Conservation (phyloP, 2,888 invertebrate species). For the Selenia dentaria region DNA sequence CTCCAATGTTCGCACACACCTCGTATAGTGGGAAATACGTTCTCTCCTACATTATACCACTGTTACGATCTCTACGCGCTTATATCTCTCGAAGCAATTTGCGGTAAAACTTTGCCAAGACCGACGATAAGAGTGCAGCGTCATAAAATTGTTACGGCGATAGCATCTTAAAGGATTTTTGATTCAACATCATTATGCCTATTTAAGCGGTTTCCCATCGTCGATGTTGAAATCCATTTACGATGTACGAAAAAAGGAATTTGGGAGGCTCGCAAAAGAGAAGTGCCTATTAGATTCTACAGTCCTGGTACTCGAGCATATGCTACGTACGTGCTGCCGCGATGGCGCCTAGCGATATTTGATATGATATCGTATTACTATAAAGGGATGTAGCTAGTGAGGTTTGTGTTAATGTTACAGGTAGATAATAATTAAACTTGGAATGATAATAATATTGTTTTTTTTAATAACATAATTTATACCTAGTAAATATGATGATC, state of each 20-base stretch:
- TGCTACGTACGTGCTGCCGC: slow-evolving; percentile 49
- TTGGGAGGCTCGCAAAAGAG: slow-evolving; percentile 50
- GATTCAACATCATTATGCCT: slow-evolving; percentile 49
- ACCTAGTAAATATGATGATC: no score
- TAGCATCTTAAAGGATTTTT: slow-evolving; percentile 54
- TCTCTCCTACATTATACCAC: slow-evolving; percentile 6
- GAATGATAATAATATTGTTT: no score
- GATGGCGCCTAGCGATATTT: slow-evolving; percentile 60
- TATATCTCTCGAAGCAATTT: slow-evolving; percentile 46
- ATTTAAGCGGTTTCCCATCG: slow-evolving; percentile 52
- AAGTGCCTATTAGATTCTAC: slow-evolving; percentile 56
- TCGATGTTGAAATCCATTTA: slow-evolving; percentile 59
- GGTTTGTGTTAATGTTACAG: slow-evolving; percentile 26
- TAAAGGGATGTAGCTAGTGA: slow-evolving; percentile 38
- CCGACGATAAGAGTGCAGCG: slow-evolving; percentile 51
- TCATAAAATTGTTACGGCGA: slow-evolving; percentile 54
- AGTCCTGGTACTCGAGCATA: slow-evolving; percentile 49
- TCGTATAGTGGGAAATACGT: slow-evolving; percentile 8
- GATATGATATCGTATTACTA: slow-evolving; percentile 41
- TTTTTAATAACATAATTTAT: no score
- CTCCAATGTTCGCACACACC: slow-evolving; percentile 14
- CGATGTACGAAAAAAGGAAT: slow-evolving; percentile 64
- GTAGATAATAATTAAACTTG: no score
- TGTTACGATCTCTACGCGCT: slow-evolving; percentile 9
- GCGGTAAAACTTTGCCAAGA: slow-evolving; percentile 39